These are phyloP conservation scores for Platycercus adscitus DNA, from an alignment of 2,113 vertebrate genomes.

Conservation along the genomic window DNA sequence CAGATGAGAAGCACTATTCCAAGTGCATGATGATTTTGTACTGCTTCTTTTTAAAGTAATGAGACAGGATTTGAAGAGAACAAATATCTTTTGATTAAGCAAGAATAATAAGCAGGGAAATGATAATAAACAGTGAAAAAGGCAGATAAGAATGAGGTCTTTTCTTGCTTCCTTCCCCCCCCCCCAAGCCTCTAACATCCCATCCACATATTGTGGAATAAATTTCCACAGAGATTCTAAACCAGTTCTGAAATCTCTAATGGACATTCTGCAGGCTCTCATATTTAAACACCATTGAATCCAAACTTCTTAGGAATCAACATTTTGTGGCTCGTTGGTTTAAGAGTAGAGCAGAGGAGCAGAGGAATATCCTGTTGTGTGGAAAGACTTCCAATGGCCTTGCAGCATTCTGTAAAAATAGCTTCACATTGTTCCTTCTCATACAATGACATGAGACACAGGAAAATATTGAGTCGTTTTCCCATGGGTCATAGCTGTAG, in stretches of 20 bases:
- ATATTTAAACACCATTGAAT: fast-evolving
- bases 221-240: not conserved
- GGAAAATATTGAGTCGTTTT: not conserved
- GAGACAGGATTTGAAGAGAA: not conserved
- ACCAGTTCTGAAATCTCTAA: not conserved
- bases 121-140: not conserved
- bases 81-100: not conserved
- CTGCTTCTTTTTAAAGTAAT: not conserved
- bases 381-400: not conserved
- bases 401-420: not conserved
- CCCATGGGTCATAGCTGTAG: not conserved
- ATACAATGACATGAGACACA: not conserved
- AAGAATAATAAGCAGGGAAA: not conserved
- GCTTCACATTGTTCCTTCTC: not conserved
- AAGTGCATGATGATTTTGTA: not conserved
- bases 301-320: not conserved
- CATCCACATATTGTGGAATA: not conserved
- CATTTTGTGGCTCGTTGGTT: not conserved
- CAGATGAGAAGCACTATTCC: not conserved
- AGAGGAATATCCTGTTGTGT: not conserved
- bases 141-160: not conserved
- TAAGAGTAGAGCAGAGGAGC: fast-evolving
- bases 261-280: not conserved
- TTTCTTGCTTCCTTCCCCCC: too few relatives aligned
- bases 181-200: not conserved